Conservation (phyloP, 2,797 vertebrate genomes). For the Crypturellus tataupa region DNA sequence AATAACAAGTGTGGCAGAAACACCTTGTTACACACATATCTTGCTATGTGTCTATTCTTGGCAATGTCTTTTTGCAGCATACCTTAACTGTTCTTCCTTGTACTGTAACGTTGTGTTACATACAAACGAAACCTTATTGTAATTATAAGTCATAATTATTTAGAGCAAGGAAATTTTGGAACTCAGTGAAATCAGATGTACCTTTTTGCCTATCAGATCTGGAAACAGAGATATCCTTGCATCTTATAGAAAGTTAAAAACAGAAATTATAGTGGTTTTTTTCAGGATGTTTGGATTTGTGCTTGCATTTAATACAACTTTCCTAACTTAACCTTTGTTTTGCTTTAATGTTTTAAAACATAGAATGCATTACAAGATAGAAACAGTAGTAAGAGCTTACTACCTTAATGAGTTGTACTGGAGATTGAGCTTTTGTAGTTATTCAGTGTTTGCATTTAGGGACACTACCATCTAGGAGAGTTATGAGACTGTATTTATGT, state of each 20-base stretch:
- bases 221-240: not conserved
- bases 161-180: not conserved
- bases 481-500: not conserved
- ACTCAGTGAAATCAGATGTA: not conserved
- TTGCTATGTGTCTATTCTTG: not conserved
- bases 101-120: not conserved
- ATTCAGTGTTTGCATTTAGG: not conserved
- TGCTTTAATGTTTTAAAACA: not conserved
- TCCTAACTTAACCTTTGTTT: not conserved
- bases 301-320: not conserved
- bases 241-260: not conserved
- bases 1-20: slow-evolving; percentile 18
- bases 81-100: not conserved
- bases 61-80: not conserved
- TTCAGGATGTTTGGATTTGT: not conserved
- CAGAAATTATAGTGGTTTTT: not conserved
- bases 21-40: not conserved
- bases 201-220: not conserved
- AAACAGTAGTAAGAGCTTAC: not conserved
- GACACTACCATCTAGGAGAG: not conserved
- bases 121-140: not conserved
- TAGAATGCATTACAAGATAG: not conserved
- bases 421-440: not conserved
- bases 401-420: not conserved
- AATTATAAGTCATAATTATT: not conserved